Evolutionary conservation across 2,113 vertebrate species (phyloP), one percentile per base, ranked within the genome.

Genomic region (Tenebrosternarchus preto): DNA sequence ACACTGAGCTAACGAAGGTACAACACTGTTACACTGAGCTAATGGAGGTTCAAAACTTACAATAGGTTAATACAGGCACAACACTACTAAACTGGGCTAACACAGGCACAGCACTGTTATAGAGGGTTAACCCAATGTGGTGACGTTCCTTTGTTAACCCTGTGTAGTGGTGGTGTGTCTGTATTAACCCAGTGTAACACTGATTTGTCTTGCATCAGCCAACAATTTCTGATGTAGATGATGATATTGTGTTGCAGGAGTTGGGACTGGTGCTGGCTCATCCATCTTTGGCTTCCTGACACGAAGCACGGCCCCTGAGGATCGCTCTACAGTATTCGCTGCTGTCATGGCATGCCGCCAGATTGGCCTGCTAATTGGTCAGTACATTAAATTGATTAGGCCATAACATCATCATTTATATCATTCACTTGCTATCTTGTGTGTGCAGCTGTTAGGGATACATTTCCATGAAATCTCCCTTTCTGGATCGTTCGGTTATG

Each of bases 281-380:
- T 92, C 93, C 39, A 95, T 95, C 77, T 95, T 95, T 63, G 91
- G 93, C 27, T 91, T 94, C 68, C 79, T 95, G 72, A 94, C 92
- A 1, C 88, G 91, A 67, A 91, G 83, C 59, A 94, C 94, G 0
- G 87, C 87, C 1, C 85, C 90, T 0, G 88, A 92, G 36, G 93
- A 95, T 74, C 93, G 95, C 0, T 85, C 93, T 29, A 92, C 92
- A 0, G 93, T 93, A 4, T 95, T 95, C 74, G 94, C 95, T 4
- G 90, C 92, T 0, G 90, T 94, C 46, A 95, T 95, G 94, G 93
- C 93, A 0, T 94, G 93, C 80, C 89, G 95, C 39, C 95, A 95
- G 83, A 92, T 86, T 24, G 95, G 95, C 39, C 93, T 95, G 46
- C 83, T 95, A 53, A 93, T 95, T 81, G 95, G 95, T 94, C 77